Base-by-base conservation (phyloP, 2,888 invertebrate species). In the Taphrorychus bicolor region DNA sequence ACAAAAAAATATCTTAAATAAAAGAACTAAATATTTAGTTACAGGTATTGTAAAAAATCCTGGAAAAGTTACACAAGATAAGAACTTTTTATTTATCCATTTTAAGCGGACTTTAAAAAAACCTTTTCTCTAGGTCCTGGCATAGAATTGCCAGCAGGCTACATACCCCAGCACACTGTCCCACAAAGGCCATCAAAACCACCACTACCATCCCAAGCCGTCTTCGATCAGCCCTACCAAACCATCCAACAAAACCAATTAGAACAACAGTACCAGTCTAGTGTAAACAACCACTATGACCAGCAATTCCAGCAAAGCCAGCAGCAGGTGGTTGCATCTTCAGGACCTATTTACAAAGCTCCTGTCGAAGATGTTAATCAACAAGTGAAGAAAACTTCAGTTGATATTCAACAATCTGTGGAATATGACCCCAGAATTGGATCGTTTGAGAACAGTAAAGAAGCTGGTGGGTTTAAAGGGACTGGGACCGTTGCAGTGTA, bases 131-230 rank as follows among this genome's bases (percentile, higher is more conserved):
- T 24, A 61, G 65, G 41, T 22, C 40, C 52, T 5, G 70, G 70
- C 24, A 54, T 70, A 22, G 70, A 66, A 3, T 18, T 70, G 21
- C 70, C 70, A 32, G 49, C 66, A 17, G 70, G 70, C n/a, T 70
- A 70, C 42, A 66, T 70, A 22, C 59, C 66, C 19, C 66, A 70
- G 23, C 69, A 54, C 19, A 49, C 22, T 5, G 52, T 60, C 16
- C 64, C 59, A 14, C 60, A 60, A 41, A 14, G 45, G n/a, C 56
- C 66, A 3, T 23, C 19, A 16, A 54, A 48, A 16, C 22, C 42
- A 11, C 51, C 23, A 19, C 54, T 45, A 19, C 22, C 23, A 18
- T 22, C 32, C 5, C 40, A 23, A 32, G 16, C 52, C 3, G 32
- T 24, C 21, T 14, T 23, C 1, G 14, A 56, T 1, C 58, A 61